These are phyloP conservation scores for Uloborus diversus DNA, from an alignment of 1,140 invertebrate species.

Conservation along the genomic window DNA sequence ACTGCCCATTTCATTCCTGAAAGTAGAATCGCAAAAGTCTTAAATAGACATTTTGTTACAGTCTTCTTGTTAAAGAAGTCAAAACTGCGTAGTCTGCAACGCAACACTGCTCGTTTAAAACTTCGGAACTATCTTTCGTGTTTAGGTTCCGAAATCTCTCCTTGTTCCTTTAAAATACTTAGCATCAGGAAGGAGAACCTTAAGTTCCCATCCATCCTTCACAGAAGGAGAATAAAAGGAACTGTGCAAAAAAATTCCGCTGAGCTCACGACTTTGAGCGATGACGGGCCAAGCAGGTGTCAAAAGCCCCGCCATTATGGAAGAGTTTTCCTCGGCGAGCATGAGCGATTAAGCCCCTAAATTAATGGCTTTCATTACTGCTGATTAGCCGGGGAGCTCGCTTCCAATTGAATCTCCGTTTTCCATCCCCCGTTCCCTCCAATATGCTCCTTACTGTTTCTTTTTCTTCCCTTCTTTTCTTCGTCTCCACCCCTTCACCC, in stretches of 20 bases:
- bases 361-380: constrained; percentile 56
- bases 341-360: constrained; percentile 52
- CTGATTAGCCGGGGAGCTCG: constrained; percentile 38
- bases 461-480: not conserved
- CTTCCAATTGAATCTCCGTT: constrained; percentile 49
- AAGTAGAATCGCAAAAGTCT: no score
- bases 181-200: no score
- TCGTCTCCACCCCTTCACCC: not conserved
- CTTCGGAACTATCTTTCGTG: no score
- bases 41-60: no score
- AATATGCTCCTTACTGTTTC: constrained; percentile 14
- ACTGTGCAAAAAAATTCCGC: not conserved
- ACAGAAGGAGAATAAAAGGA: not conserved
- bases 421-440: constrained; percentile 18
- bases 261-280: constrained; percentile 51
- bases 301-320: constrained; percentile 43
- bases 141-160: no score
- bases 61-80: no score
- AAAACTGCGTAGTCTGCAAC: no score
- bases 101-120: no score
- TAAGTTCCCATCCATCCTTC: no score
- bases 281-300: constrained; percentile 38
- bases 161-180: no score
- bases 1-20: no score
- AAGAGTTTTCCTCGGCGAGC: not conserved